Percentiles rank a stretch among this genome's conserved stretches.
Conservation (phyloP, 2,888 invertebrate species). For the Hyalella azteca region DNA sequence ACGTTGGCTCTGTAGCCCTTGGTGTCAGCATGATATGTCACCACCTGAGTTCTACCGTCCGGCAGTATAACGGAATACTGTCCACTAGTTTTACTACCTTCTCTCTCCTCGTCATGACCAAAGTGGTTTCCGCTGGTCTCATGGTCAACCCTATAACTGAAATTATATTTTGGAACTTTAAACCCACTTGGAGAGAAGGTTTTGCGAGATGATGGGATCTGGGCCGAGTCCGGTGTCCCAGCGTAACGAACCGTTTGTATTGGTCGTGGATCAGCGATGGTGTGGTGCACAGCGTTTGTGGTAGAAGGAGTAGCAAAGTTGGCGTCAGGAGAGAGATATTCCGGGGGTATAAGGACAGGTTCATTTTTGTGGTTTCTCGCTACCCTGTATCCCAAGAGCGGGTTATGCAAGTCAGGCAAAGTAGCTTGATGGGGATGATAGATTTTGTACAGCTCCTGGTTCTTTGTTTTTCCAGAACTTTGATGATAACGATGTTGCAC, state of each 20-base stretch:
- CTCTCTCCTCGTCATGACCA: not conserved
- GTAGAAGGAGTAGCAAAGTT: not conserved
- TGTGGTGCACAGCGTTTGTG: not conserved
- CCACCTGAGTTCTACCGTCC: not conserved
- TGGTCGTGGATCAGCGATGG: not conserved
- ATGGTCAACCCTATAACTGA: not conserved
- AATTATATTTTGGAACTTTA: not conserved
- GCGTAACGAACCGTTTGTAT: not conserved
- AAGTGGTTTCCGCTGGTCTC: not conserved
- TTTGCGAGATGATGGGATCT: not conserved
- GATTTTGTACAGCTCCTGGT: not conserved
- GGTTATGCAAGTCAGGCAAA: not conserved
- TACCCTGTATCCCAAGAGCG: not conserved
- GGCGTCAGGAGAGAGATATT: not conserved
- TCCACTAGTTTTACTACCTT: not conserved
- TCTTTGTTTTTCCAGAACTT: not conserved
- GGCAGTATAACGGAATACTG: constrained; percentile 7
- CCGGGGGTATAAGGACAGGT: not conserved
- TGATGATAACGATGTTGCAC: not conserved
- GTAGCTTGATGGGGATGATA: constrained; percentile 12
- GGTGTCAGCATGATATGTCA: not conserved
- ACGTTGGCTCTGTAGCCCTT: not conserved
- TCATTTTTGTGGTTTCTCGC: not conserved
- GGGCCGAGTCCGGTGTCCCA: not conserved
- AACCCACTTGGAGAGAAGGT: not conserved